Conservation (phyloP, 2,888 invertebrate genomes). For the Selenia dentaria region DNA sequence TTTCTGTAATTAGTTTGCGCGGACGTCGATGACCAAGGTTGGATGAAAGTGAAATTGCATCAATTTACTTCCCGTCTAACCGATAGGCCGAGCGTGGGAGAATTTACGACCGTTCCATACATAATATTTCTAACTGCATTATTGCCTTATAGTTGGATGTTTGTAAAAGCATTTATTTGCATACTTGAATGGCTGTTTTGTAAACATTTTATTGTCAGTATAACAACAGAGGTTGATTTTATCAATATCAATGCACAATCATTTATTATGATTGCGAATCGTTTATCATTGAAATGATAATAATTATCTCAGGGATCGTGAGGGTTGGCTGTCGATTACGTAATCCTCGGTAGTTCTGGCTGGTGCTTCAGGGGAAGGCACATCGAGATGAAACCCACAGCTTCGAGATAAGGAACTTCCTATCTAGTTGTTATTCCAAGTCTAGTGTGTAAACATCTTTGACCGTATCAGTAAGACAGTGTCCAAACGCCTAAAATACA, state of each 20-base stretch:
- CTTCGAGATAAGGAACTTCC: no score
- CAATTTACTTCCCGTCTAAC: constrained; percentile 53
- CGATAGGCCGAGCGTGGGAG: constrained; percentile 52
- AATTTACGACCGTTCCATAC: constrained; percentile 42
- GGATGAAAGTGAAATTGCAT: constrained; percentile 71
- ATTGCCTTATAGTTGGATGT: constrained; percentile 1
- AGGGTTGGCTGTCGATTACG: no score
- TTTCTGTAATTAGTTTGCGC: constrained; percentile 47
- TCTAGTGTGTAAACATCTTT: no score
- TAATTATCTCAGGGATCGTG: no score
- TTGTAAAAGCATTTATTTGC: constrained; percentile 25
- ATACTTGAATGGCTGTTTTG: constrained; percentile 14
- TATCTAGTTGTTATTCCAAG: no score
- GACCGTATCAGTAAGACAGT: no score
- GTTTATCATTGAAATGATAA: no score
- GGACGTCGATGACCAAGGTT: constrained; percentile 63
- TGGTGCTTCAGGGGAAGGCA: no score
- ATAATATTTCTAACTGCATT: constrained; percentile 36
- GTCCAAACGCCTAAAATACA: no score
- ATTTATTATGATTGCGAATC: background rate
- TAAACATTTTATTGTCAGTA: constrained; percentile 17
- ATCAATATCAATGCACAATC: constrained; percentile 7
- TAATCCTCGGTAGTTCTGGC: no score
- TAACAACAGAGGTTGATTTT: constrained; percentile 13
- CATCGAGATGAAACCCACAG: no score